These are phyloP conservation scores for Catharus fuscescens DNA, from an alignment of 2,113 vertebrate genomes.

Conservation along the genomic window DNA sequence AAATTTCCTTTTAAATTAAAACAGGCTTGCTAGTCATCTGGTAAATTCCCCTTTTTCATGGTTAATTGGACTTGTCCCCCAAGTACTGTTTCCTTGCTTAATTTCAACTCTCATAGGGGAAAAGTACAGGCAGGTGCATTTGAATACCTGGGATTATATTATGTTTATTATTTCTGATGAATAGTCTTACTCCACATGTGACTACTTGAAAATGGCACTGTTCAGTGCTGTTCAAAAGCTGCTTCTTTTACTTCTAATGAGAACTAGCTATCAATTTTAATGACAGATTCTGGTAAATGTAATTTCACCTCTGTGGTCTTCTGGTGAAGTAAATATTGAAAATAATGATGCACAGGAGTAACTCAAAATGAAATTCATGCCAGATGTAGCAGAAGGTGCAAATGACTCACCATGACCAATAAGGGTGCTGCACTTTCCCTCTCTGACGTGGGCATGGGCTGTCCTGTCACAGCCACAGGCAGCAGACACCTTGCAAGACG, in stretches of 20 bases:
- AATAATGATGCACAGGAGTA: background rate
- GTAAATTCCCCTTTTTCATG: background rate
- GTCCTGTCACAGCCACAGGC: background rate
- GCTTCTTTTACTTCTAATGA: background rate
- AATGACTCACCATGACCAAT: background rate
- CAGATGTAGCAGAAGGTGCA: constrained; percentile 28
- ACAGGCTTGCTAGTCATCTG: background rate
- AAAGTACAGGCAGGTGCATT: background rate
- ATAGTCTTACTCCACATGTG: background rate
- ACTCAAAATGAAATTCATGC: constrained; percentile 4
- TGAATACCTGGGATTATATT: background rate
- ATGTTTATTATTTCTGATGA: background rate
- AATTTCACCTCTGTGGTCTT: background rate
- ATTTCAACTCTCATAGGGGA: background rate
- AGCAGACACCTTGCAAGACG: background rate
- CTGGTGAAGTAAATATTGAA: constrained; percentile 17
- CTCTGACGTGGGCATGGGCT: fast-evolving
- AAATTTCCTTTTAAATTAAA: background rate
- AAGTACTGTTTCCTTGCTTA: background rate
- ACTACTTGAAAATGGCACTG: background rate
- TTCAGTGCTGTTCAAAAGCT: background rate
- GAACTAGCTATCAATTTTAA: background rate
- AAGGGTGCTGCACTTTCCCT: background rate
- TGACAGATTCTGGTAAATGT: background rate
- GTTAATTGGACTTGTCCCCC: background rate